Evolutionary conservation across 2,888 invertebrate genomes (phyloP).

Genomic region (Melanostoma mellinum): DNA sequence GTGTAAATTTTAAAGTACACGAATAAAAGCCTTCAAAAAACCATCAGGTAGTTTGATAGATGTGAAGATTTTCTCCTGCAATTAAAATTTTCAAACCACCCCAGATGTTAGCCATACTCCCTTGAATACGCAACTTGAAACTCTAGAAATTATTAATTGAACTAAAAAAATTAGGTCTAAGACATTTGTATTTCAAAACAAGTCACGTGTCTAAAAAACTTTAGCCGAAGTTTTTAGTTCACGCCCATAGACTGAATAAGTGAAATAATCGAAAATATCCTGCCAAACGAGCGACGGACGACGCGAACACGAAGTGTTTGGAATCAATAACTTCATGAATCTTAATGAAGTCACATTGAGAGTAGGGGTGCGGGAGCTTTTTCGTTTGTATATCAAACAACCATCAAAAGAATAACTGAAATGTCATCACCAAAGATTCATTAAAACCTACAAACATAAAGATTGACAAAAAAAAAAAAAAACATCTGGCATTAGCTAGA

Average conservation of each 20-base stretch:
- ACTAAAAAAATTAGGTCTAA: constrained; percentile 48
- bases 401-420: constrained; percentile 48
- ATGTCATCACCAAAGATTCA: constrained; percentile 63
- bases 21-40: too few relatives aligned
- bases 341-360: constrained; percentile 3
- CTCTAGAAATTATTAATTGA: constrained; percentile 31
- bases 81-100: neutral
- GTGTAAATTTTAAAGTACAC: too few relatives aligned
- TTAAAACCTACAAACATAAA: constrained; percentile 37
- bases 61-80: constrained; percentile 3
- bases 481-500: constrained; percentile 21
- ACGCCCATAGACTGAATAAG: constrained; percentile 22
- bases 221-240: neutral
- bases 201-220: constrained; percentile 28
- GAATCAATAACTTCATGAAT: constrained; percentile 44
- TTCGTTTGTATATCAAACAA: constrained; percentile 33
- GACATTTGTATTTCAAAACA: constrained; percentile 36
- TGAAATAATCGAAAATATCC: constrained; percentile 38
- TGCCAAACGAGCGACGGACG: neutral
- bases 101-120: neutral
- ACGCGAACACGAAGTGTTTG: constrained; percentile 3
- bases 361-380: neutral
- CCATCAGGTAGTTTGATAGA: constrained; percentile 14
- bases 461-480: constrained; percentile 8
- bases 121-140: constrained; percentile 22